Evolutionary conservation across 2,797 vertebrate species (phyloP), one percentile per base, ranked within the genome.

Genomic region (Ctenochaetus hawaiiensis): DNA sequence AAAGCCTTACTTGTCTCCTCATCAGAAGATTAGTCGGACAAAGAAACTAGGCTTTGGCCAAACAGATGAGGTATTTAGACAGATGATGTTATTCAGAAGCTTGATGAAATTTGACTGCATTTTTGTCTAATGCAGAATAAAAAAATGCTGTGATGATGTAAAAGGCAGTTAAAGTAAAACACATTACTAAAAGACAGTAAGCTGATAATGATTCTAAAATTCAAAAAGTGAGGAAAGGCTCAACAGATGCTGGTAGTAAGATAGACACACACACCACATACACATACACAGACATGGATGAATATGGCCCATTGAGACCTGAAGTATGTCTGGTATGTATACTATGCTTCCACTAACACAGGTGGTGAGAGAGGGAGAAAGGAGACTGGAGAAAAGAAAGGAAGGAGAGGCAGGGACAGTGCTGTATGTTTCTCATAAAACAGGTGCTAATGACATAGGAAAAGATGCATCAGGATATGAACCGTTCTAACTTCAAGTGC

Each of bases 291-390:
- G 49, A 77, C 54, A 58, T 48, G 82, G 81, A 92, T 91, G 92
- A 94, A 95, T 94, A 93, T 91, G 89, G 83, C 75, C 91, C 87
- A 94, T 94, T 93, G 93, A 94, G 93, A 87, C 83, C 87, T 64
- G 74, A 94, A 86, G 86, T 90, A 95, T 93, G 92, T 92, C 89
- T 93, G 93, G 92, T 93, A 95, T 95, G 94, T 85, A 84, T 91
- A 93, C 87, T 91, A 95, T 93, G 92, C 89, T 91, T 95, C 87
- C 89, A 93, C 91, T 93, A 94, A 94, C 94, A 92, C 94, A 93
- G 94, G 93, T 95, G 93, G 89, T 84, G 76, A 78, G 78, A 74
- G 74, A 75, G 68, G 48, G 68, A 73, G 78, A 72, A 78, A 69
- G 66, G 67, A 75, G 43, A 34, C 57, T 22, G 20, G 53, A 64